A percentile compares a stretch with the other conserved stretches of the same genome.
phyloP scores from a whole-genome alignment of 2,888 invertebrate species.

The Gonocerus acuteangulatus region DNA sequence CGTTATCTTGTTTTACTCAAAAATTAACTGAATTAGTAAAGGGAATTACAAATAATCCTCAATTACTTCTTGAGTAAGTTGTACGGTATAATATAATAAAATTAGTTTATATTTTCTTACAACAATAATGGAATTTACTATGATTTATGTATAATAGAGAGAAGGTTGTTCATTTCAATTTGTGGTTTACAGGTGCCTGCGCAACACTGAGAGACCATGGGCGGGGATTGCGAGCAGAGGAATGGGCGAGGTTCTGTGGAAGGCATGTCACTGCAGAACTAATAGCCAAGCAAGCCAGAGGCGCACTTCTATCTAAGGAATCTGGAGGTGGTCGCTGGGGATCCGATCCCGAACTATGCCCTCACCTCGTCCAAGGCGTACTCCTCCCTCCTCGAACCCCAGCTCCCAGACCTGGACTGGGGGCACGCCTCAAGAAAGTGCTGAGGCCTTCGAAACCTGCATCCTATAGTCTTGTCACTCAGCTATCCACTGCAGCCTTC shows the following conservation, averaged over 20 bases:
- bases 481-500: conserved; percentile 53
- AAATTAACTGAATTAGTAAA: no score
- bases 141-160: no score
- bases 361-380: conserved; percentile 41
- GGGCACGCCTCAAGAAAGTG: conserved; percentile 51
- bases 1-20: no score
- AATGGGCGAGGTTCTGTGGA: conserved; percentile 68
- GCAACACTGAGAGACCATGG: conserved; percentile 60
- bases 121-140: no score
- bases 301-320: conserved; percentile 50
- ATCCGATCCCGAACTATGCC: conserved; percentile 53
- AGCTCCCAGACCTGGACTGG: conserved; percentile 41
- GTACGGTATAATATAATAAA: no score
- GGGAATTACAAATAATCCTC: no score
- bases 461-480: conserved; percentile 41
- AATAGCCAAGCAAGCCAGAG: conserved; percentile 58
- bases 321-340: conserved; percentile 53
- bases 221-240: conserved; percentile 60
- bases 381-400: conserved; percentile 41
- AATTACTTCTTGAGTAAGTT: no score
- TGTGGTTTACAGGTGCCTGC: conserved; percentile 52
- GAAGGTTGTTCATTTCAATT: no score
- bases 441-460: conserved; percentile 44
- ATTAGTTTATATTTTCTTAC: no score
- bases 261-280: conserved; percentile 62